A percentile compares a stretch with the other conserved stretches of the same genome.
Conservation (phyloP, 2,113 vertebrate genomes). For the Microtus pennsylvanicus region DNA sequence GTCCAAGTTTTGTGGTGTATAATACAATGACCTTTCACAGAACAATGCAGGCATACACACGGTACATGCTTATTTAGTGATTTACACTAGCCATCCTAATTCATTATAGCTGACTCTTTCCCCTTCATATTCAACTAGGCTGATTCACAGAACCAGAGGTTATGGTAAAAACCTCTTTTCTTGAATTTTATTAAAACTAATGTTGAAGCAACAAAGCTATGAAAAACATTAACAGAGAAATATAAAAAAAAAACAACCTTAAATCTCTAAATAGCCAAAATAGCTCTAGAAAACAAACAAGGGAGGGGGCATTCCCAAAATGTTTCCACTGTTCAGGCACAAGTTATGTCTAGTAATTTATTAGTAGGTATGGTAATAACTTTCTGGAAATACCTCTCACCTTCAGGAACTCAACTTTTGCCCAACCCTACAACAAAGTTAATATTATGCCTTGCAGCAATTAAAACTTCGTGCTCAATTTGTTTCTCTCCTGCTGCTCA, state of each 20-base stretch:
- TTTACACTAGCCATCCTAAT: neutral
- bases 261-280: no score
- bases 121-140: neutral
- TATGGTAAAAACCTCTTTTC: neutral
- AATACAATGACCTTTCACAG: neutral
- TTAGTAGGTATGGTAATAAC: neutral
- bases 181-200: slow-evolving; percentile 46
- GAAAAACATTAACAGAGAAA: slow-evolving; percentile 10
- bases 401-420: neutral
- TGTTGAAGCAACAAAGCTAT: neutral
- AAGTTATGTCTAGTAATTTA: neutral
- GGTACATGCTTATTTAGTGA: slow-evolving; percentile 11
- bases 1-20: neutral
- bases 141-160: neutral
- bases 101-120: slow-evolving; percentile 10
- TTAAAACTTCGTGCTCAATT: neutral
- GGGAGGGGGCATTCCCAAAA: neutral
- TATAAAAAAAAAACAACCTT: neutral
- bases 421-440: neutral
- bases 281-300: neutral
- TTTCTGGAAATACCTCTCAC: neutral
- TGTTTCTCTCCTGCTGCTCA: no score
- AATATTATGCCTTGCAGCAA: neutral
- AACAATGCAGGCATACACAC: neutral
- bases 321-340: neutral